Evolutionary conservation across 2,113 vertebrate species (phyloP).

Genomic region (Pseudorhombus dupliciocellatus): DNA sequence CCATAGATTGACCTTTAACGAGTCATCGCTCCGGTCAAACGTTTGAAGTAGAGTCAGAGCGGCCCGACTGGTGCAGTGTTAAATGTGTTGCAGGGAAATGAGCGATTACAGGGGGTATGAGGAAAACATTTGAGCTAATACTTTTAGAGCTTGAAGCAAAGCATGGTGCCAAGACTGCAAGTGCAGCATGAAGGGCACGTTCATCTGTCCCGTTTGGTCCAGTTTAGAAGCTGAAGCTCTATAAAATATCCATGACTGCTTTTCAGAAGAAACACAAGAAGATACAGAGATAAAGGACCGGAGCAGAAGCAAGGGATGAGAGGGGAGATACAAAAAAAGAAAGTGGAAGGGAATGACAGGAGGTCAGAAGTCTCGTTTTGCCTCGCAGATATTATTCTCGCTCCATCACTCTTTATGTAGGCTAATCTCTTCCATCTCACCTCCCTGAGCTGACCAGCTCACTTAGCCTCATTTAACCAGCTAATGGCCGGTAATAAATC

Average conservation of each 20-base stretch:
- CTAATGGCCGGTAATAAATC: constrained; percentile 67
- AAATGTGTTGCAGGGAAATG: background rate
- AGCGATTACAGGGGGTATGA: background rate
- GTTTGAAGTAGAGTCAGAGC: constrained; percentile 3
- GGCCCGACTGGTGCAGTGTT: background rate
- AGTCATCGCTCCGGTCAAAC: background rate
- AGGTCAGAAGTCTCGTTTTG: constrained; percentile 33
- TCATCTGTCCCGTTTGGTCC: too few relatives aligned
- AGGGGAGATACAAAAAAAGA: constrained; percentile 24
- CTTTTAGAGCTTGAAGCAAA: too few relatives aligned
- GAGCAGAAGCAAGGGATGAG: background rate
- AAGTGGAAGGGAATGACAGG: constrained; percentile 7
- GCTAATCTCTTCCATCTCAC: constrained; percentile 74
- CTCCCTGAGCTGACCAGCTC: constrained; percentile 48
- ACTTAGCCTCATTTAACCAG: constrained; percentile 74
- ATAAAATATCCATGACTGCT: background rate
- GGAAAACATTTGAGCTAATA: too few relatives aligned
- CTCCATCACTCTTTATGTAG: constrained; percentile 56
- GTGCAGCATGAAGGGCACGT: too few relatives aligned
- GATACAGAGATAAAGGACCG: background rate
- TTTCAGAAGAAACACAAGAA: background rate
- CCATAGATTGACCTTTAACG: background rate
- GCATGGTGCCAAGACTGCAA: too few relatives aligned
- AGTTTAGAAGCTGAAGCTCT: background rate
- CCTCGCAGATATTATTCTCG: constrained; percentile 45